A percentile compares a stretch with the other conserved stretches of the same genome.
These are phyloP conservation scores for Rhincodon typus DNA, from an alignment of 2,797 vertebrate species.

Conservation along the genomic window DNA sequence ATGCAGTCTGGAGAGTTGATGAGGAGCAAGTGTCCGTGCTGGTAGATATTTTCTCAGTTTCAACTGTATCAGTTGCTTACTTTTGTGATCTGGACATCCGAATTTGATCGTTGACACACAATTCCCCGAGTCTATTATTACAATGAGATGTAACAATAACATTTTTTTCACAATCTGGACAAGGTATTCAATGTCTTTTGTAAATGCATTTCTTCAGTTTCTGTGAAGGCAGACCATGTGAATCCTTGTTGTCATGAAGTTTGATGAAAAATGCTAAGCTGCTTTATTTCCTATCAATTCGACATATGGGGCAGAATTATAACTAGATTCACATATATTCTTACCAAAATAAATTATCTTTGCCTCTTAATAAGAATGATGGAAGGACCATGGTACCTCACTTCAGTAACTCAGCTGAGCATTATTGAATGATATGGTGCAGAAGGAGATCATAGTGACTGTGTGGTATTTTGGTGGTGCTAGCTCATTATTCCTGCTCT, in stretches of 20 bases:
- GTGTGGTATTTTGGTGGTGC: background rate
- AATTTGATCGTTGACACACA: background rate
- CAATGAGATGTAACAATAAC: background rate
- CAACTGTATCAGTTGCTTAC: background rate
- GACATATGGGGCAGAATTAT: background rate
- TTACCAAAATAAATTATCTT: background rate
- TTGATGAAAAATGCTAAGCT: background rate
- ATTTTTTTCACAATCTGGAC: background rate
- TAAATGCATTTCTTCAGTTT: background rate
- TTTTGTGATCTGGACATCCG: background rate
- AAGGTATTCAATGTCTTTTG: background rate
- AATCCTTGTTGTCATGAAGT: background rate
- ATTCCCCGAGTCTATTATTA: background rate
- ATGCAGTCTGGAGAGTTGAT: background rate
- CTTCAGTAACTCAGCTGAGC: background rate
- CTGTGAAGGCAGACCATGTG: background rate
- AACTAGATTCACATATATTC: background rate
- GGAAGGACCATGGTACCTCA: background rate
- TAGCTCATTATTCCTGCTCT: background rate
- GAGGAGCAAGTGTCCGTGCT: background rate
- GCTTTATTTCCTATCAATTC: background rate
- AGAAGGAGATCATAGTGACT: background rate
- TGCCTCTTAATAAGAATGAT: background rate
- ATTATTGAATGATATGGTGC: background rate
- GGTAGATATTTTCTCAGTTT: background rate